Evolutionary conservation across 2,113 vertebrate genomes (phyloP).

Genomic region (Alouatta palliata): DNA sequence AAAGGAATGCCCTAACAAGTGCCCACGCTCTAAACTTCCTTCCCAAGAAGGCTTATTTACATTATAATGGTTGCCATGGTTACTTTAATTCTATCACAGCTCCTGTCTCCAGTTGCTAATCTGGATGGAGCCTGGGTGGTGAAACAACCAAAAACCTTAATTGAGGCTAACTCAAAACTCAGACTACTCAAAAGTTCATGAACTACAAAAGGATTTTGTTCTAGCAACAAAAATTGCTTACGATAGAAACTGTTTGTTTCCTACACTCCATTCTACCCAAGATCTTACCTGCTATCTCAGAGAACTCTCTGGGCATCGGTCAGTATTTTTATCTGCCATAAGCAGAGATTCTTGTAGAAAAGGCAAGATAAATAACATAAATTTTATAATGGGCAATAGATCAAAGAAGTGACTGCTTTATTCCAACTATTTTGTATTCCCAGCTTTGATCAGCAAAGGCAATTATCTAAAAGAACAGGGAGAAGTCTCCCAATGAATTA

Average conservation of each 20-base stretch:
- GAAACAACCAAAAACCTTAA: conserved; percentile 66
- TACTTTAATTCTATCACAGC: conserved; percentile 75
- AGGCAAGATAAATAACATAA: conserved; percentile 42
- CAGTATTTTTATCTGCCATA: conserved; percentile 12
- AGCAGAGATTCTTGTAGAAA: conserved; percentile 23
- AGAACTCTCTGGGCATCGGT: background rate
- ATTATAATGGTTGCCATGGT: conserved; percentile 79
- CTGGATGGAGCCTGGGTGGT: conserved; percentile 62
- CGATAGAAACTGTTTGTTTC: background rate
- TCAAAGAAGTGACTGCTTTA: conserved; percentile 39
- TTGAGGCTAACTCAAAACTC: conserved; percentile 53
- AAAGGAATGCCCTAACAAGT: conserved; percentile 14
- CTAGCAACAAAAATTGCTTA: conserved; percentile 17
- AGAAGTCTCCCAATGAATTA: conserved; percentile 15
- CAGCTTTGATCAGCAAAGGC: conserved; percentile 36
- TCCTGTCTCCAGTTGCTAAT: conserved; percentile 51
- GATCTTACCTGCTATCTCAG: conserved; percentile 20
- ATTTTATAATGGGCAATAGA: background rate
- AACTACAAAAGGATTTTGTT: conserved; percentile 55
- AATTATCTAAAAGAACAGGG: background rate
- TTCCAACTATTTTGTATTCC: background rate
- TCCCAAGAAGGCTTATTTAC: conserved; percentile 63
- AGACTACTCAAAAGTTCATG: conserved; percentile 62
- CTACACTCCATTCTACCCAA: background rate
- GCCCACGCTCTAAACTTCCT: conserved; percentile 35